A percentile compares a stretch with the other conserved stretches of the same genome.
Conservation (phyloP, 2,797 vertebrate genomes). For the Bradypus variegatus region DNA sequence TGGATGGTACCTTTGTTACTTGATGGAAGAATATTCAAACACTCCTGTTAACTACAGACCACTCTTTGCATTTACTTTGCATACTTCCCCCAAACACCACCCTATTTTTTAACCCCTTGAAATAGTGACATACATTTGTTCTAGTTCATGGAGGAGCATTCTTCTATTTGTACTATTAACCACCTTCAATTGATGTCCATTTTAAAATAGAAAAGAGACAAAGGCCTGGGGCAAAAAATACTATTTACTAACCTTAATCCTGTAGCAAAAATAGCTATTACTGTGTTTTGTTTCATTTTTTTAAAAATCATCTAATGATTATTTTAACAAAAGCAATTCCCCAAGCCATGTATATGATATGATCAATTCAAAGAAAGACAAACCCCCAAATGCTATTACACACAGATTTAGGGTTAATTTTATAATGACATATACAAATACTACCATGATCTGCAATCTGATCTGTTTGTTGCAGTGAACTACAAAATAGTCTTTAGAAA, state of each 20-base stretch:
- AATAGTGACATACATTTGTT: too few species aligned
- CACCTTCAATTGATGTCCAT: background rate
- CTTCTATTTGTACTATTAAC: too few species aligned
- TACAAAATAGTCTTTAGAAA: conserved; percentile 9
- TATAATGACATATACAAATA: background rate
- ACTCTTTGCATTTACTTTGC: too few species aligned
- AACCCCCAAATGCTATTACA: background rate
- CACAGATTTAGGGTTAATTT: background rate
- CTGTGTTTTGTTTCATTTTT: background rate
- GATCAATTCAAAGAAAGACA: background rate
- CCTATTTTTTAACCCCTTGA: too few species aligned
- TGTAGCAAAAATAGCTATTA: background rate
- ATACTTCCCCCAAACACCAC: too few species aligned
- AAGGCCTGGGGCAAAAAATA: background rate
- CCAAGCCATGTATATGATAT: background rate
- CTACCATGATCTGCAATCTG: background rate
- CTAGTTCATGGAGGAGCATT: too few species aligned
- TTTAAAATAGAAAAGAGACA: conserved; percentile 4
- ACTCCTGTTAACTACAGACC: too few species aligned
- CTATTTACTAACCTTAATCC: background rate
- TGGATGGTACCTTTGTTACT: too few species aligned
- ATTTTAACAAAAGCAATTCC: conserved; percentile 21
- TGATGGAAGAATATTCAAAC: too few species aligned
- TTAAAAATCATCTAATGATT: background rate
- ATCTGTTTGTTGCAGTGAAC: background rate